These are phyloP conservation scores for Coptodon bakossiorum DNA, from an alignment of 2,113 vertebrate genomes.

Conservation along the genomic window DNA sequence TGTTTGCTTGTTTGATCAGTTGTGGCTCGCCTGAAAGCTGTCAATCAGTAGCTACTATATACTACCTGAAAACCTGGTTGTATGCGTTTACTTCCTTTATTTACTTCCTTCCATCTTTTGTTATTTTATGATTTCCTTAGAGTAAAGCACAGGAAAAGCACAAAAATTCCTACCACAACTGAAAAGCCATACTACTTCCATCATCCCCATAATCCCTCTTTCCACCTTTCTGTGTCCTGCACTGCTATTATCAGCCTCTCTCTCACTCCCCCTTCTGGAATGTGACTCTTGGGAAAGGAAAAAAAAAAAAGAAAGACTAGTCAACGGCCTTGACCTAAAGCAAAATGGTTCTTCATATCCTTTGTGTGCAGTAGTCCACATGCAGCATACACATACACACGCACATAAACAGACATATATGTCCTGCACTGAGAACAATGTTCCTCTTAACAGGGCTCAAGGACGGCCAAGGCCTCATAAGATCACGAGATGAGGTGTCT, in stretches of 20 bases:
- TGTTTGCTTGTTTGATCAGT: background rate
- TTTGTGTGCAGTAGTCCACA: background rate
- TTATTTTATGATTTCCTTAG: background rate
- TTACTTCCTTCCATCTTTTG: background rate
- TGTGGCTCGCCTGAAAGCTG: background rate
- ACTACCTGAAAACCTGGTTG: background rate
- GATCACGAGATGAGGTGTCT: background rate
- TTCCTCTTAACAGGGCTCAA: conserved; percentile 20
- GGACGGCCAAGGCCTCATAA: conserved; percentile 17
- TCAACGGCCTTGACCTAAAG: background rate
- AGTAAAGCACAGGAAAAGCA: background rate
- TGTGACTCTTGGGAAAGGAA: background rate
- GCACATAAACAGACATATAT: background rate
- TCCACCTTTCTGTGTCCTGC: background rate
- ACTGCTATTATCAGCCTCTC: background rate
- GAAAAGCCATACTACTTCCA: background rate
- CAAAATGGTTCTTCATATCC: background rate
- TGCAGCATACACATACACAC: background rate
- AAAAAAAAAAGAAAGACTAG: background rate
- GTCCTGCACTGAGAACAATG: background rate
- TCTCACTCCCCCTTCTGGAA: background rate
- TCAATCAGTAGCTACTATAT: background rate
- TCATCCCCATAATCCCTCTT: background rate
- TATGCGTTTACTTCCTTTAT: background rate
- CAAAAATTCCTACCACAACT: background rate